These are phyloP conservation scores for Platysteira castanea DNA, from an alignment of 2,113 vertebrate species.

Conservation along the genomic window DNA sequence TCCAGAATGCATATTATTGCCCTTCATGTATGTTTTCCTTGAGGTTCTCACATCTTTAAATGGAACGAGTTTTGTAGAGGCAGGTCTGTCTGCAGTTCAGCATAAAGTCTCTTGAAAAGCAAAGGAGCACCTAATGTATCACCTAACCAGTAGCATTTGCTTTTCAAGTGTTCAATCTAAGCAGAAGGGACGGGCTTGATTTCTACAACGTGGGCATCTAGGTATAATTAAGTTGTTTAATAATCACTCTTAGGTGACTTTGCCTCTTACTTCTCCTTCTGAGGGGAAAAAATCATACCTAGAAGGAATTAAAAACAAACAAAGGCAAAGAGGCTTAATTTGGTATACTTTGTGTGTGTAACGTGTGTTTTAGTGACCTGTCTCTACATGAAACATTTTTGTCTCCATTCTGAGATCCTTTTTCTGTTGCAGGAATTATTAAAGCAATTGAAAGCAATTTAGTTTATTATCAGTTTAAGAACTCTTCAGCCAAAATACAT, in stretches of 20 bases:
- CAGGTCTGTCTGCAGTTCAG: not conserved
- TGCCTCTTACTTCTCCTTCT: not conserved
- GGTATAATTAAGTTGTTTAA: not conserved
- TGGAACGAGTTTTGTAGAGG: not conserved
- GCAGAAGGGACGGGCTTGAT: not conserved
- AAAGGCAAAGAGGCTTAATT: not conserved
- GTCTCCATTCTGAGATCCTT: not conserved
- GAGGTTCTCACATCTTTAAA: not conserved
- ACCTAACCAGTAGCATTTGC: not conserved
- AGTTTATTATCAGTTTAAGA: not conserved
- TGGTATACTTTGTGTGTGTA: not conserved
- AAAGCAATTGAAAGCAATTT: not conserved
- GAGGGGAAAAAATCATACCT: not conserved
- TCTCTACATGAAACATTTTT: not conserved
- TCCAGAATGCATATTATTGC: not conserved
- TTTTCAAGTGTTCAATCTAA: not conserved
- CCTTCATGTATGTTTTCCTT: not conserved
- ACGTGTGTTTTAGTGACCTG: not conserved
- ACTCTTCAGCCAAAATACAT: not conserved
- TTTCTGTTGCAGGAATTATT: constrained; percentile 21
- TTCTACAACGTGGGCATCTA: not conserved
- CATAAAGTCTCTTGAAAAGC: not conserved
- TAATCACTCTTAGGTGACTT: not conserved
- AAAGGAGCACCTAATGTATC: not conserved
- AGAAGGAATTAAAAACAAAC: not conserved